These are phyloP conservation scores for Anniella stebbinsi DNA, from an alignment of 2,797 vertebrate species.

Conservation along the genomic window DNA sequence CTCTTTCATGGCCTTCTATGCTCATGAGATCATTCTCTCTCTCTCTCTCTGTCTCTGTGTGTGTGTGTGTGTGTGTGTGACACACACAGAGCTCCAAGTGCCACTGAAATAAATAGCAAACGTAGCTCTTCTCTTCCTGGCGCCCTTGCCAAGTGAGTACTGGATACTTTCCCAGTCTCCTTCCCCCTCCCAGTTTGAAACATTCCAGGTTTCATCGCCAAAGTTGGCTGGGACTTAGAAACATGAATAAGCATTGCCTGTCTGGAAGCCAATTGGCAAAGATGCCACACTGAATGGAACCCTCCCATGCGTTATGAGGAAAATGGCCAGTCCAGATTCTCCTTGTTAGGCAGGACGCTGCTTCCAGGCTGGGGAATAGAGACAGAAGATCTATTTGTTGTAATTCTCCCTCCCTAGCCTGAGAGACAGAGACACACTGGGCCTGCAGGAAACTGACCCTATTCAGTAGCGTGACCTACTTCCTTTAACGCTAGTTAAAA, in stretches of 20 bases:
- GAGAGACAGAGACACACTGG: too few species aligned
- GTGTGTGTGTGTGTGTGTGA: too few species aligned
- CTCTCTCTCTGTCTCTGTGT: too few species aligned
- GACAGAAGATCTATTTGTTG: not conserved
- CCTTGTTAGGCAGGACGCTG: not conserved
- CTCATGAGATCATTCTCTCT: not conserved
- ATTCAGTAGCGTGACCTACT: not conserved
- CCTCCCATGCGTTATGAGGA: not conserved
- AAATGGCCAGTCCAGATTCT: not conserved
- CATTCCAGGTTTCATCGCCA: conserved; percentile 16
- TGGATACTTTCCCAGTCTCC: not conserved
- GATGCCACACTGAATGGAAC: not conserved
- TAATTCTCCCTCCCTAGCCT: not conserved
- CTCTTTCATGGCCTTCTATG: not conserved
- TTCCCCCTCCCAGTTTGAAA: not conserved
- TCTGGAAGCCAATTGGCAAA: conserved; percentile 24
- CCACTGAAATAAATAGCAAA: not conserved
- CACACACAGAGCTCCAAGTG: not conserved
- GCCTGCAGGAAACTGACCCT: not conserved
- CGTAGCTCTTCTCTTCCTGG: conserved; percentile 4
- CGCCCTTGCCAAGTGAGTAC: not conserved
- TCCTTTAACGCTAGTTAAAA: not conserved
- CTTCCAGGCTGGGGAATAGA: not conserved
- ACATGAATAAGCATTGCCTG: conserved; percentile 27
- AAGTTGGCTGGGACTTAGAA: conserved; percentile 14